Conservation (phyloP, 2,113 vertebrate species). For the Microcebus lehilahytsara region DNA sequence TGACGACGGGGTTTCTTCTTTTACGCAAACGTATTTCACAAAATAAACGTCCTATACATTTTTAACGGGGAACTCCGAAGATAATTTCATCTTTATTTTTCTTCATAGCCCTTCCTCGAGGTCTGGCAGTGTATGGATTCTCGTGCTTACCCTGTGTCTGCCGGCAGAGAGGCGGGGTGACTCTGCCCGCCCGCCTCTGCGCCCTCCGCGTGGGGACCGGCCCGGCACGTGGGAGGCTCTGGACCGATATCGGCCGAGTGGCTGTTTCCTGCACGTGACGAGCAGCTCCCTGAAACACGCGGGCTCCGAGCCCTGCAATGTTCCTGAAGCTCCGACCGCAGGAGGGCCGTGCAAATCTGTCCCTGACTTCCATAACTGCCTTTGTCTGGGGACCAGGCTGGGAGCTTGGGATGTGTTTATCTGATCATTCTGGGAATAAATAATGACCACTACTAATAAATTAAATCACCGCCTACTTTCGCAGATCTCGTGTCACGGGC, state of each 20-base stretch:
- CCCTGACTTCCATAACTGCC: background rate
- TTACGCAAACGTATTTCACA: background rate
- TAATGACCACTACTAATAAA: background rate
- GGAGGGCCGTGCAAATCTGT: background rate
- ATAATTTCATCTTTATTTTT: conserved; percentile 8
- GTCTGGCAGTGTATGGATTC: background rate
- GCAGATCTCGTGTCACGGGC: fast-evolving
- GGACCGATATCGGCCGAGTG: background rate
- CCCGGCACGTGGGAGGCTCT: fast-evolving
- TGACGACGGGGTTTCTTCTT: background rate
- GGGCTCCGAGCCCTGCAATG: background rate
- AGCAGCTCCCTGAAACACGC: fast-evolving
- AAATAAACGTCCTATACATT: background rate
- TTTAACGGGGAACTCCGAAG: background rate
- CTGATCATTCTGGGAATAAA: background rate
- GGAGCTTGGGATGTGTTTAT: background rate
- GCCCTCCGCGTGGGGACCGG: fast-evolving
- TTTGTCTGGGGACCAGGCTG: background rate
- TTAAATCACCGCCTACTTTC: background rate
- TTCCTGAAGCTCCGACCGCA: background rate
- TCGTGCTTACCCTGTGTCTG: background rate
- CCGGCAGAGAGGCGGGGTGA: background rate
- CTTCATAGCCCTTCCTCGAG: fast-evolving
- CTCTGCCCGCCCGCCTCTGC: fast-evolving
- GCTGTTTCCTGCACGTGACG: no score